phyloP scores from a whole-genome alignment of 1,140 invertebrate genomes.

The Pemphigus obesinymphae region DNA sequence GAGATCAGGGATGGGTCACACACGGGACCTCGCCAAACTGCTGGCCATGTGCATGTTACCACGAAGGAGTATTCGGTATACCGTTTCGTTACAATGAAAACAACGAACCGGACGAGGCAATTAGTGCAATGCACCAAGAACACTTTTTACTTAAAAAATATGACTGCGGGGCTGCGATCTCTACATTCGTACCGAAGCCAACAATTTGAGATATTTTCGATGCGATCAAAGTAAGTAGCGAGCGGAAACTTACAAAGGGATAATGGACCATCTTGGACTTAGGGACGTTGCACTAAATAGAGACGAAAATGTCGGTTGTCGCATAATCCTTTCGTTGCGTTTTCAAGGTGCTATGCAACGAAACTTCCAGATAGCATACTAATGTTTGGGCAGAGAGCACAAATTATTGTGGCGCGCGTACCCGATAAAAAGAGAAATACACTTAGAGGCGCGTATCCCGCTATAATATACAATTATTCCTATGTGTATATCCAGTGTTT shows the following conservation, averaged over 20 bases:
- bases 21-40: background rate
- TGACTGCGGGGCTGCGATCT: background rate
- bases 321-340: conserved; percentile 51
- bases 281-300: background rate
- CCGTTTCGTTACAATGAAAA: background rate
- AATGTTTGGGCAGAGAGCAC: too few relatives aligned
- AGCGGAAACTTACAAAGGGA: conserved; percentile 48
- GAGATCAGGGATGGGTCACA: background rate
- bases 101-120: background rate
- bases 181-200: background rate
- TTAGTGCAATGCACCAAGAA: conserved; percentile 40
- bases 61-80: background rate
- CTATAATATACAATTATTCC: too few relatives aligned
- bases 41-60: background rate
- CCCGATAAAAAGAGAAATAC: too few relatives aligned
- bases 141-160: conserved; percentile 45
- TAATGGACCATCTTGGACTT: background rate
- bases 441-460: too few relatives aligned
- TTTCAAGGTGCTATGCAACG: too few relatives aligned
- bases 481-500: too few relatives aligned
- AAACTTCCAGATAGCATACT: too few relatives aligned
- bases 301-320: conserved; percentile 35
- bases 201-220: conserved; percentile 3
- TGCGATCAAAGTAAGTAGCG: conserved; percentile 50
- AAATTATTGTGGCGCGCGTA: too few relatives aligned